These are phyloP conservation scores for Channallabes apus DNA, from an alignment of 2,797 vertebrate genomes.

Conservation along the genomic window DNA sequence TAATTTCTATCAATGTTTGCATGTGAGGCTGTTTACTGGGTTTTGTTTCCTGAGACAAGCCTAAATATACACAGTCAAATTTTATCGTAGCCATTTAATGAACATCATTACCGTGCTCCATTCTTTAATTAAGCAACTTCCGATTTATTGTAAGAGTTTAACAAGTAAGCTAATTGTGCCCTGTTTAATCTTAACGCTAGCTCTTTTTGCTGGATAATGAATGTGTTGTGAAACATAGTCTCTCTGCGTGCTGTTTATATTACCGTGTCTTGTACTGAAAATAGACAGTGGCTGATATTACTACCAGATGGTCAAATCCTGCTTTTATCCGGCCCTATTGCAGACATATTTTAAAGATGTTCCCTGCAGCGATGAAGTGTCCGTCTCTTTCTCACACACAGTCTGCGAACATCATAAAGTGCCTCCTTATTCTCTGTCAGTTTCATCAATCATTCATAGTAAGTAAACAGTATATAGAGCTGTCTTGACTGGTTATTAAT, in stretches of 20 bases:
- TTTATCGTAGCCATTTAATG: background rate
- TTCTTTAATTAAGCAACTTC: background rate
- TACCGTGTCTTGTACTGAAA: background rate
- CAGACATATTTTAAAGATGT: constrained; percentile 13
- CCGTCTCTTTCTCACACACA: background rate
- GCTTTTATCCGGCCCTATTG: constrained; percentile 15
- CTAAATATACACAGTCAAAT: background rate
- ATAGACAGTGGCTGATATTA: background rate
- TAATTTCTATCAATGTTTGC: background rate
- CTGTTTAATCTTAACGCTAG: background rate
- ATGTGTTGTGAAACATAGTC: background rate
- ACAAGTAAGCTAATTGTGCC: background rate
- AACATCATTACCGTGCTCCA: background rate
- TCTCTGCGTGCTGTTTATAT: background rate
- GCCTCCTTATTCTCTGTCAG: constrained; percentile 5
- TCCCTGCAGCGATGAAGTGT: constrained; percentile 4
- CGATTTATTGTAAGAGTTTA: background rate
- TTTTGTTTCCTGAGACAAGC: background rate
- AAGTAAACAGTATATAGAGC: constrained; percentile 15
- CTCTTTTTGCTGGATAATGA: background rate
- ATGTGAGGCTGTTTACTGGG: background rate
- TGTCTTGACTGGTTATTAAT: constrained; percentile 24
- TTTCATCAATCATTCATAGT: constrained; percentile 18
- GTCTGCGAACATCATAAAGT: constrained; percentile 4
- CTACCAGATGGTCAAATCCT: background rate